phyloP scores from a whole-genome alignment of 1,140 invertebrate species.

The Battus philenor region DNA sequence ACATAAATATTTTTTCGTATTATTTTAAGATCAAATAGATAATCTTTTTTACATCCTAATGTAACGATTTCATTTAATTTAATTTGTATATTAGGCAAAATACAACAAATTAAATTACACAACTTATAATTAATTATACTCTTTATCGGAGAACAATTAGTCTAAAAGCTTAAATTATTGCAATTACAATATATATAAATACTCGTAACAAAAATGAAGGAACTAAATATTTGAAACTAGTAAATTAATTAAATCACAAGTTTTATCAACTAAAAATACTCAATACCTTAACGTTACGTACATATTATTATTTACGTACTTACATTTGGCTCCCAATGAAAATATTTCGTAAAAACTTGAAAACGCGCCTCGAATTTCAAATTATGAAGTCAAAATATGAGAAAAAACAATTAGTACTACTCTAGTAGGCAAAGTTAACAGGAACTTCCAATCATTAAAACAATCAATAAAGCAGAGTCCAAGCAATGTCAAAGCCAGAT shows the following conservation, averaged over 20 bases:
- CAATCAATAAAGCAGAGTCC: slow-evolving; percentile 3
- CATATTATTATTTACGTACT: slow-evolving; percentile 58
- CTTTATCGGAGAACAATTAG: slow-evolving; percentile 69
- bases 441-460: slow-evolving; percentile 17
- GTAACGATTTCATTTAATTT: slow-evolving; percentile 71
- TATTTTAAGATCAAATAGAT: slow-evolving; percentile 75
- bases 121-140: slow-evolving; percentile 71
- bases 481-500: slow-evolving; percentile 1
- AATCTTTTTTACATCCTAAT: slow-evolving; percentile 75
- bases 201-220: slow-evolving; percentile 72
- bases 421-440: slow-evolving; percentile 14
- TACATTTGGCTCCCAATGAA: slow-evolving; percentile 67
- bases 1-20: slow-evolving; percentile 74
- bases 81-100: slow-evolving; percentile 73
- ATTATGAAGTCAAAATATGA: slow-evolving; percentile 7
- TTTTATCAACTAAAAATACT: slow-evolving; percentile 61
- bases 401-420: slow-evolving; percentile 9
- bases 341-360: slow-evolving; percentile 23
- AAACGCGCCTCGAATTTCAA: slow-evolving; percentile 12
- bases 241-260: slow-evolving; percentile 68
- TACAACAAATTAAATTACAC: slow-evolving; percentile 73
- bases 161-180: slow-evolving; percentile 64
- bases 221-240: slow-evolving; percentile 71
- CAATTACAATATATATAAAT: slow-evolving; percentile 73
- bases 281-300: slow-evolving; percentile 52